These are phyloP conservation scores for Sus cebifrons DNA, from an alignment of 2,797 vertebrate species.

Conservation along the genomic window DNA sequence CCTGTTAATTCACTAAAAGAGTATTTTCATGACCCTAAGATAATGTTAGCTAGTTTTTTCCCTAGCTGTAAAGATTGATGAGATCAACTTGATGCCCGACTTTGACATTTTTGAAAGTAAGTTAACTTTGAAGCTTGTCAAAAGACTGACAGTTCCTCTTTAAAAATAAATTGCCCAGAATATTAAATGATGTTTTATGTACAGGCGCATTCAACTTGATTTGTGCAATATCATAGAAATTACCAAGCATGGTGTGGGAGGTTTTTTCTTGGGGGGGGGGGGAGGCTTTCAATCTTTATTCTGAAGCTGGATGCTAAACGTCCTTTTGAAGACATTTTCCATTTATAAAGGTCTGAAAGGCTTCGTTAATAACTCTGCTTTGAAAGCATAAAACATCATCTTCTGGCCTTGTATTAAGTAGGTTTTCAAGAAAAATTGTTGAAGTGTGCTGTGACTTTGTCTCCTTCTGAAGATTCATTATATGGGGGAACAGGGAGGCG, in stretches of 20 bases:
- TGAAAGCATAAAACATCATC: constrained; percentile 54
- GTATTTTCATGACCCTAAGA: constrained; percentile 65
- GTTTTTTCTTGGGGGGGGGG: not conserved
- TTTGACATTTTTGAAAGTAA: constrained; percentile 76
- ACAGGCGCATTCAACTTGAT: constrained; percentile 25
- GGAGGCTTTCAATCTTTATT: constrained; percentile 50
- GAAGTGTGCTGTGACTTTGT: constrained; percentile 9
- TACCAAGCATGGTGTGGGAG: not conserved
- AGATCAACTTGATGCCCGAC: constrained; percentile 59
- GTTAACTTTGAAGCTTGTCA: constrained; percentile 69
- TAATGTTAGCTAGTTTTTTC: constrained; percentile 48
- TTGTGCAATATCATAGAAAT: constrained; percentile 59
- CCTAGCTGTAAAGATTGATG: constrained; percentile 53
- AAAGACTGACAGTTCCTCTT: constrained; percentile 67
- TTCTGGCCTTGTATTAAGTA: constrained; percentile 30
- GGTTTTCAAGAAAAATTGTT: not conserved
- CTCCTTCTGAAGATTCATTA: constrained; percentile 55
- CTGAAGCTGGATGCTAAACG: constrained; percentile 50
- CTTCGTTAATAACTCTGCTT: constrained; percentile 64
- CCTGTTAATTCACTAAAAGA: constrained; percentile 29
- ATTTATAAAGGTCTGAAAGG: constrained; percentile 61
- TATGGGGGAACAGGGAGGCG: not conserved
- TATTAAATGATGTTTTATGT: constrained; percentile 71
- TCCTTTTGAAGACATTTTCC: constrained; percentile 49
- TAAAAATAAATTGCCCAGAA: constrained; percentile 74